These are phyloP conservation scores for Mus spretus DNA, from an alignment of 2,797 vertebrate species.

Conservation along the genomic window DNA sequence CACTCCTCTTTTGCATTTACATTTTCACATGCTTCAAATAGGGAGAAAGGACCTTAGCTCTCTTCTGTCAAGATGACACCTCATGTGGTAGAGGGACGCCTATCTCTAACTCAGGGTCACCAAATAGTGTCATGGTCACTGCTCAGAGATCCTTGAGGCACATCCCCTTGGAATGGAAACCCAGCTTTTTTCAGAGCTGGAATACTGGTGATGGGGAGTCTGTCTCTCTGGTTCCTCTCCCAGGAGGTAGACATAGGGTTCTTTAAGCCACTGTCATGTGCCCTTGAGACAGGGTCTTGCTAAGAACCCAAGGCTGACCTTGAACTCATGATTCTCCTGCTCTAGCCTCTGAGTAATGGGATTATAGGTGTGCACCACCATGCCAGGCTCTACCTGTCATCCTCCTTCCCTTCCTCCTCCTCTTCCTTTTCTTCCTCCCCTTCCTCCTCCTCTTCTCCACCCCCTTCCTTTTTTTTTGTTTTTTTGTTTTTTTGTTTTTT, in stretches of 20 bases:
- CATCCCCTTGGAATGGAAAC: background rate
- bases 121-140: background rate
- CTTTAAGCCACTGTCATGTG: background rate
- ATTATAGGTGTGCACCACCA: background rate
- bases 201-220: background rate
- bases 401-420: background rate
- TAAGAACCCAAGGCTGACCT: background rate
- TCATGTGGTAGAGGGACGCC: background rate
- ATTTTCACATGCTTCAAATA: slow-evolving; percentile 45
- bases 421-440: too few species aligned
- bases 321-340: background rate
- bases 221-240: background rate
- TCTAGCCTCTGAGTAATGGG: background rate
- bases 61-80: background rate
- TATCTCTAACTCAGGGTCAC: background rate
- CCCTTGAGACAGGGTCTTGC: background rate
- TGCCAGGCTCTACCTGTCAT: background rate
- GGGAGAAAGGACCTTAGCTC: background rate
- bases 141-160: background rate
- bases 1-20: background rate
- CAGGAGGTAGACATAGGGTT: background rate
- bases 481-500: too few species aligned
- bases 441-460: background rate
- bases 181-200: background rate
- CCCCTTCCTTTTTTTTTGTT: too few species aligned